A percentile compares a stretch with the other conserved stretches of the same genome.
Evolutionary conservation across 2,888 invertebrate species (phyloP).

Genomic region (Agrotis exclamationis): DNA sequence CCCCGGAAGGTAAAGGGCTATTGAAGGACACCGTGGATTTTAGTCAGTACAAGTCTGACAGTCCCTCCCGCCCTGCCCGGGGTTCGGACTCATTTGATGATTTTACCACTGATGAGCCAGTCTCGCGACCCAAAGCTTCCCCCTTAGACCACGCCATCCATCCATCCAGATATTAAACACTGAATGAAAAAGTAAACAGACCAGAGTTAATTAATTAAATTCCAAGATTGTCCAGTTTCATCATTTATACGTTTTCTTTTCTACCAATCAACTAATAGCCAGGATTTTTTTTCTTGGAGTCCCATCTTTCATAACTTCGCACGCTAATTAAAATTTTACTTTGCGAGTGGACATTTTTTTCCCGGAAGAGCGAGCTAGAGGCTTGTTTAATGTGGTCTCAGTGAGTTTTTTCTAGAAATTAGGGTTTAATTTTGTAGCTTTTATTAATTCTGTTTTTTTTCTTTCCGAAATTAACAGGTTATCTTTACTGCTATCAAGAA

Average conservation of each 20-base stretch:
- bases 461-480: too few species aligned
- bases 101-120: too few species aligned
- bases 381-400: background rate
- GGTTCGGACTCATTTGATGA: too few species aligned
- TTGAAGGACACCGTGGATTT: too few species aligned
- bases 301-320: slow-evolving; percentile 4
- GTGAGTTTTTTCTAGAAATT: background rate
- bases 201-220: background rate
- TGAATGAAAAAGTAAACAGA: background rate
- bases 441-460: too few species aligned
- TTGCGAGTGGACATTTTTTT: slow-evolving; percentile 4
- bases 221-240: background rate
- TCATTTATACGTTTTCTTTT: slow-evolving; percentile 2
- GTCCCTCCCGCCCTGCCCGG: too few species aligned
- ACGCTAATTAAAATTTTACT: slow-evolving; percentile 37
- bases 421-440: slow-evolving; percentile 1
- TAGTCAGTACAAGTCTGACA: too few species aligned
- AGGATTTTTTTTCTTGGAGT: background rate
- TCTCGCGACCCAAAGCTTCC: too few species aligned
- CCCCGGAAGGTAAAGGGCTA: too few species aligned
- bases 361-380: background rate
- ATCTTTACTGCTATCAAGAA: too few species aligned
- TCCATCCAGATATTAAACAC: too few species aligned
- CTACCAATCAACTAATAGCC: background rate
- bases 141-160: too few species aligned